A percentile compares a stretch with the other conserved stretches of the same genome.
phyloP scores from a whole-genome alignment of 2,113 vertebrate genomes.

The Saccopteryx leptura region DNA sequence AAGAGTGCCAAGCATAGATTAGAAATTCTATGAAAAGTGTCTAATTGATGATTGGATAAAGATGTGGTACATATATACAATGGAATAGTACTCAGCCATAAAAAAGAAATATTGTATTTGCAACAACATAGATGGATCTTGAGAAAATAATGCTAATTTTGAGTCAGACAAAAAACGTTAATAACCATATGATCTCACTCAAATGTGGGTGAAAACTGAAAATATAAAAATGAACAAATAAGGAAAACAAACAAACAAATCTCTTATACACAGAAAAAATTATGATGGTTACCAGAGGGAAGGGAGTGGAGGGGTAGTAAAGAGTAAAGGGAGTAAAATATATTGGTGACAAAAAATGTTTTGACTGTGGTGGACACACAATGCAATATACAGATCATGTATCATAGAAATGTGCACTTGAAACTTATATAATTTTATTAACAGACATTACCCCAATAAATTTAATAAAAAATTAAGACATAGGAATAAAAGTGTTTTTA shows the following conservation, averaged over 20 bases:
- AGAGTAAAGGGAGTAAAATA: neutral
- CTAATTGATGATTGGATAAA: neutral
- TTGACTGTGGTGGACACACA: neutral
- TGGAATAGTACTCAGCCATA: neutral
- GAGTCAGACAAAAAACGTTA: neutral
- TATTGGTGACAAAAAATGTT: neutral
- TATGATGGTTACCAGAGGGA: neutral
- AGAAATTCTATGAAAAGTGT: neutral
- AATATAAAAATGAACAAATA: neutral
- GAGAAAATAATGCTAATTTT: neutral
- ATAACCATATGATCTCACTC: neutral
- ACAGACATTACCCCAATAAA: neutral
- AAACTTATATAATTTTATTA: neutral
- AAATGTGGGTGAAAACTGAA: neutral
- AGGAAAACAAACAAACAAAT: neutral
- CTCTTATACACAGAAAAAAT: neutral
- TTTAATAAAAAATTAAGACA: neutral
- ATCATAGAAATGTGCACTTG: neutral
- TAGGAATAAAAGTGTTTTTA: neutral
- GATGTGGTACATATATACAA: neutral
- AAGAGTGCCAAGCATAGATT: neutral
- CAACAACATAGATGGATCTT: neutral
- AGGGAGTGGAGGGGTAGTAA: neutral
- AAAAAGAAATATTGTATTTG: neutral
- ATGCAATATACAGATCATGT: neutral